Conservation (phyloP, 2,888 invertebrate species). For the Trissolcus brochymenae region DNA sequence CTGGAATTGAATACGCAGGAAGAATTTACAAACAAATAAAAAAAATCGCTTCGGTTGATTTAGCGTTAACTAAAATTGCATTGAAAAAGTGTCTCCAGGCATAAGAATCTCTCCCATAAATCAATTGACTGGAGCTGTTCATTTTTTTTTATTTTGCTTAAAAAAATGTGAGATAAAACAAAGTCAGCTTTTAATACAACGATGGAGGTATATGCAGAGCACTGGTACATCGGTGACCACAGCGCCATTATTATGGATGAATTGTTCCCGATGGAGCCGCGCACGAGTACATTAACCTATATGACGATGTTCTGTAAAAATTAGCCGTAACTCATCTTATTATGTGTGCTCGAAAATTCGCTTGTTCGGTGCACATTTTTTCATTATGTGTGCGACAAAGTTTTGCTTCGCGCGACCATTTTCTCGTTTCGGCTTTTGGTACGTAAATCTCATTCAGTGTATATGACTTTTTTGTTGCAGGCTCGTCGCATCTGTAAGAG, state of each 20-base stretch:
- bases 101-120: too few relatives aligned
- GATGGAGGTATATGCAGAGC: conserved; percentile 2
- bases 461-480: conserved; percentile 35
- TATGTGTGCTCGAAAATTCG: conserved; percentile 29
- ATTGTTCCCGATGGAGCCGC: conserved; percentile 41
- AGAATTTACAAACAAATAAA: too few relatives aligned
- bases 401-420: too few relatives aligned
- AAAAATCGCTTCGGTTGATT: too few relatives aligned
- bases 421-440: too few relatives aligned
- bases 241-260: conserved; percentile 43
- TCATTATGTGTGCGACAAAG: conserved; percentile 9
- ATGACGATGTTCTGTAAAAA: conserved; percentile 45
- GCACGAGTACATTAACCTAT: conserved; percentile 36
- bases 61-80: too few relatives aligned
- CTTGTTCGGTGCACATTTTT: conserved; percentile 25
- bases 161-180: background rate
- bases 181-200: conserved; percentile 1
- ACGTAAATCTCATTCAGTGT: conserved; percentile 30
- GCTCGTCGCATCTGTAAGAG: conserved; percentile 21
- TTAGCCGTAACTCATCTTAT: conserved; percentile 38
- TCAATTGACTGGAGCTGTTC: too few relatives aligned
- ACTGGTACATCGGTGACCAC: conserved; percentile 8
- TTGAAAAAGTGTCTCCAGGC: too few relatives aligned
- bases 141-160: too few relatives aligned
- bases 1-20: too few relatives aligned